Conservation (phyloP, 1,140 invertebrate genomes). For the Fopius arisanus region DNA sequence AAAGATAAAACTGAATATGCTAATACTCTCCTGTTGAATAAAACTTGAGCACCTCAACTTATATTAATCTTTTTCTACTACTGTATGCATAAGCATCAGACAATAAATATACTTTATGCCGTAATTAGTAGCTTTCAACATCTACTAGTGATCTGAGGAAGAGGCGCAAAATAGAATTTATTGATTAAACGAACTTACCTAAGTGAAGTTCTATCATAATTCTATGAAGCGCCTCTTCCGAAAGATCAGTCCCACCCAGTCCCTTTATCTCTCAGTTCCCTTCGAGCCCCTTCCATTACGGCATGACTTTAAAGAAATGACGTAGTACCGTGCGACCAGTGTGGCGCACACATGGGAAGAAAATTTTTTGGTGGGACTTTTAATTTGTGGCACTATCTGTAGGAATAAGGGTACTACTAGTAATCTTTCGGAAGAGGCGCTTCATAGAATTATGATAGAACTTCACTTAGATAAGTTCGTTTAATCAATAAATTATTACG, state of each 20-base stretch:
- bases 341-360: too few relatives aligned
- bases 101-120: background rate
- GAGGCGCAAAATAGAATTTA: too few relatives aligned
- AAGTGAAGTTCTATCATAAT: too few relatives aligned
- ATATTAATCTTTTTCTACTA: background rate
- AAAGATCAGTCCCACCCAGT: conserved; percentile 16
- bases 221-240: too few relatives aligned
- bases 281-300: background rate
- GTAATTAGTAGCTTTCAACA: conserved; percentile 4
- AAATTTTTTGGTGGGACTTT: background rate
- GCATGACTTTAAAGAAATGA: conserved; percentile 1
- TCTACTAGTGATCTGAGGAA: conserved; percentile 20
- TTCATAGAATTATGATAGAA: too few relatives aligned
- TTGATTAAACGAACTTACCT: too few relatives aligned
- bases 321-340: background rate
- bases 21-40: conserved; percentile 11
- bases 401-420: background rate
- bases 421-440: background rate
- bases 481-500: too few relatives aligned
- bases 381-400: background rate
- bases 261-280: background rate
- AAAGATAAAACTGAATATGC: conserved; percentile 11
- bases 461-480: too few relatives aligned
- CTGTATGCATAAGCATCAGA: background rate
- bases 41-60: background rate